phyloP scores from a whole-genome alignment of 2,888 invertebrate genomes.

The Drosophila neutralis region DNA sequence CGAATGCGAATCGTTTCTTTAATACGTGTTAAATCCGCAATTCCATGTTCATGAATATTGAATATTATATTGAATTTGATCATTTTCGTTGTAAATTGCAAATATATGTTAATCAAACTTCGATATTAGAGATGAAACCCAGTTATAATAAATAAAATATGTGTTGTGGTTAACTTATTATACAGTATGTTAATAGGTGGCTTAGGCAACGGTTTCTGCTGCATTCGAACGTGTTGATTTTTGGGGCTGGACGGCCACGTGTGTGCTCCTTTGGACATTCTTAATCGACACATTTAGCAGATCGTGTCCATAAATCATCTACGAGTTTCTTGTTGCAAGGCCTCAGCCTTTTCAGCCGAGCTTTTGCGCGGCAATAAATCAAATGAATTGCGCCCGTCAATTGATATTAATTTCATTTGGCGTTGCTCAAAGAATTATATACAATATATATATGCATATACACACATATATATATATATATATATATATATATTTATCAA shows the following conservation, averaged over 20 bases:
- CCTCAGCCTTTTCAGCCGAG: constrained; percentile 14
- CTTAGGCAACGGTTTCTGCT: not conserved
- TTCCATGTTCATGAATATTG: not conserved
- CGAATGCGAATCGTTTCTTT: not conserved
- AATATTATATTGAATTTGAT: not conserved
- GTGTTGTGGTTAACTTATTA: not conserved
- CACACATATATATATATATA: constrained; percentile 21
- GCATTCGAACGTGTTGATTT: not conserved
- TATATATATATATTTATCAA: constrained; percentile 22
- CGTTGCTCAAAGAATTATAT: constrained; percentile 47
- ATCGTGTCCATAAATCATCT: constrained; percentile 67
- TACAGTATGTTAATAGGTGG: not conserved
- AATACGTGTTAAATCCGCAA: not conserved
- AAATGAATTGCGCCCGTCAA: constrained; percentile 61
- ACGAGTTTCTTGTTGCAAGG: constrained; percentile 13
- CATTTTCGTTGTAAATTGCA: not conserved
- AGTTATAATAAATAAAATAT: not conserved
- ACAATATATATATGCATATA: constrained; percentile 9
- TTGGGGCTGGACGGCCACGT: constrained; percentile 23
- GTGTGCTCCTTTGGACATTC: constrained; percentile 43
- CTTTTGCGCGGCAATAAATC: constrained; percentile 57
- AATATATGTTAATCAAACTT: not conserved
- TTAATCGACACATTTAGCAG: constrained; percentile 58
- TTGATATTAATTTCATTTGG: constrained; percentile 68
- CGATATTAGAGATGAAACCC: not conserved